These are phyloP conservation scores for Mystacornis crossleyi DNA, from an alignment of 2,113 vertebrate species.

Conservation along the genomic window DNA sequence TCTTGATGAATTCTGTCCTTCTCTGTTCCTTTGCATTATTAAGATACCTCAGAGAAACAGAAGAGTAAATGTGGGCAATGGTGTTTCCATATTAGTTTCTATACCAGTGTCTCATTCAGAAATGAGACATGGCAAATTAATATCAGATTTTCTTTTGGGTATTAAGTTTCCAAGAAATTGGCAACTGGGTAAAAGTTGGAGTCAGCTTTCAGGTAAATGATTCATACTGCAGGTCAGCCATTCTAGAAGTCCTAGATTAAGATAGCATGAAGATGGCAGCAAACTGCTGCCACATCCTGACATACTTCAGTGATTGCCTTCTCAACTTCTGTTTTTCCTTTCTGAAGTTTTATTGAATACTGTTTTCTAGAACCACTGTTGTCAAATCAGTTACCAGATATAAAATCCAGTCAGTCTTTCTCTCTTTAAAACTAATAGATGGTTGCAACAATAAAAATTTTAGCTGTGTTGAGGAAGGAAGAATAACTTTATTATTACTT, in stretches of 20 bases:
- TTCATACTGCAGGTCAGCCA: neutral
- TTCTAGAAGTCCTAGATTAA: neutral
- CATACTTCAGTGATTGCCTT: neutral
- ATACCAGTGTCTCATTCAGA: neutral
- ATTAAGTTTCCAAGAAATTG: neutral
- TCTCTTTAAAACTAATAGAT: neutral
- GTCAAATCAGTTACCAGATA: neutral
- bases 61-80: neutral
- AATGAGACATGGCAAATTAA: neutral
- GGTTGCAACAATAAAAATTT: neutral
- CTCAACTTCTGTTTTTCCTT: neutral
- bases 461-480: neutral
- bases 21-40: neutral
- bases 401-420: neutral
- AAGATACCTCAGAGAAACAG: neutral
- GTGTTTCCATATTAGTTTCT: neutral
- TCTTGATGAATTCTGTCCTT: neutral
- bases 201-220: fast-evolving
- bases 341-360: neutral
- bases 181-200: neutral
- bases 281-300: neutral
- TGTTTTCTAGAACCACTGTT: neutral
- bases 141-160: neutral
- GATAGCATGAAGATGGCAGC: neutral
- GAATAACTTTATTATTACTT: neutral